Evolutionary conservation across 1,140 invertebrate genomes (phyloP).

Genomic region (Platyura marginata): DNA sequence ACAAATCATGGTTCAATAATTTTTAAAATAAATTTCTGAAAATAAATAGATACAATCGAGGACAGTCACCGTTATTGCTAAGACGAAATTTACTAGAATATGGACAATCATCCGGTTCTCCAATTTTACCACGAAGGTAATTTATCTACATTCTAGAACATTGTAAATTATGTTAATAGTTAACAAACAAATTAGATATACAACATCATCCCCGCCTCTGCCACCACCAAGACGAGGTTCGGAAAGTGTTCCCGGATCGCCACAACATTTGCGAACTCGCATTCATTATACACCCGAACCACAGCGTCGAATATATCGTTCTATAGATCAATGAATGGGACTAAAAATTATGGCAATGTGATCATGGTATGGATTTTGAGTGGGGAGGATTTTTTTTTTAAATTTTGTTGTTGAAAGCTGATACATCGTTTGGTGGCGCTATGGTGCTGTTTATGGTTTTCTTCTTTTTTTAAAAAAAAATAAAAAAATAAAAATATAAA

Average conservation of each 20-base stretch:
- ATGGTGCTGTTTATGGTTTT: too few species aligned
- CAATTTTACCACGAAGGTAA: slow-evolving; percentile 38
- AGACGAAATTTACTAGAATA: slow-evolving; percentile 36
- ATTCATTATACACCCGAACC: slow-evolving; percentile 54
- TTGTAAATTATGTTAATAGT: too few species aligned
- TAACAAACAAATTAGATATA: neutral
- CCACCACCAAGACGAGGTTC: slow-evolving; percentile 45
- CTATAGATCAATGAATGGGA: slow-evolving; percentile 26
- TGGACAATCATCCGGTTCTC: slow-evolving; percentile 28
- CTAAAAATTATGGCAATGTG: slow-evolving; percentile 26
- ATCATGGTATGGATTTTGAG: slow-evolving; percentile 25
- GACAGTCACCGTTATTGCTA: slow-evolving; percentile 37
- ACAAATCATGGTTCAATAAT: too few species aligned
- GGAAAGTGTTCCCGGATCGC: slow-evolving; percentile 49
- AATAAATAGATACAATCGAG: slow-evolving; percentile 30
- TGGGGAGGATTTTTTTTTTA: too few species aligned
- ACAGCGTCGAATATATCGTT: slow-evolving; percentile 40
- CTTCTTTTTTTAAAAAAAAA: too few species aligned
- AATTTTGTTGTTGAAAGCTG: too few species aligned
- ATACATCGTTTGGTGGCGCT: too few species aligned
- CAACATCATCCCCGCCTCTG: slow-evolving; percentile 34
- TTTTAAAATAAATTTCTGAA: too few species aligned
- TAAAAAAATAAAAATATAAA: too few species aligned
- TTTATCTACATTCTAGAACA: too few species aligned
- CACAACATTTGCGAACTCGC: slow-evolving; percentile 40